Base-by-base conservation (phyloP, 2,888 invertebrate genomes). In the Scaptomyza flava region DNA sequence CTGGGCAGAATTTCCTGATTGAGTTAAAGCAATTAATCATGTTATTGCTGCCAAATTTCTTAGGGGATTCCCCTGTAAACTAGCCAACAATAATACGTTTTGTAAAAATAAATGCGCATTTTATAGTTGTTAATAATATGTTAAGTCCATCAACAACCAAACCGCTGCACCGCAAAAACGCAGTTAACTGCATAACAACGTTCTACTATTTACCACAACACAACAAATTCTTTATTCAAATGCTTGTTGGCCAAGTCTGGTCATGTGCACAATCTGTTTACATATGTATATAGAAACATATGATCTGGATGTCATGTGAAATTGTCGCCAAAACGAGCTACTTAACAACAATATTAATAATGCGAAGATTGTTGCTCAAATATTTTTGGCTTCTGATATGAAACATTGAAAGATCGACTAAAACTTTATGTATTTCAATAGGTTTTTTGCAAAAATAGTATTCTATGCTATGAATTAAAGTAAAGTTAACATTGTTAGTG, bases 261-360 rank as follows among this genome's bases (percentile, higher is more conserved):
- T 65, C 75, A 76, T 66, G 76, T 72, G 75, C 43, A 12, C 64
- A 48, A 43, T 57, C 52, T 68, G 56, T 38, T 5, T 60, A 27
- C 27, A 62, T 34, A 45, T 52, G 34, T 12, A 43, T 30, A 36
- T 31, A 57, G 33, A 20, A 64, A 31, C 50, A 61, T 73, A 60
- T 68, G 62, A 74, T 69, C 74, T 11, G 33, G 4, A 14, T 46
- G 56, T 71, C 79, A 71, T 57, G 65, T 72, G 75, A 67, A 61
- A 66, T 34, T 17, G 51, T 27, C 53, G 50, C 11, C 11, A 8
- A 50, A 11, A 6, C 17, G 23, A 27, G 27, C 27, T 27, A 6
- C 4, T 27, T 27, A 27, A 27, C 27, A 34, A 30, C 27, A 38
- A 33, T 6, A 31, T 4, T 11, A 6, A 9, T 3, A 9, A 46